Percentiles rank a stretch among this genome's conserved stretches.
phyloP scores from a whole-genome alignment of 2,888 invertebrate genomes.

The Atethmia centrago region DNA sequence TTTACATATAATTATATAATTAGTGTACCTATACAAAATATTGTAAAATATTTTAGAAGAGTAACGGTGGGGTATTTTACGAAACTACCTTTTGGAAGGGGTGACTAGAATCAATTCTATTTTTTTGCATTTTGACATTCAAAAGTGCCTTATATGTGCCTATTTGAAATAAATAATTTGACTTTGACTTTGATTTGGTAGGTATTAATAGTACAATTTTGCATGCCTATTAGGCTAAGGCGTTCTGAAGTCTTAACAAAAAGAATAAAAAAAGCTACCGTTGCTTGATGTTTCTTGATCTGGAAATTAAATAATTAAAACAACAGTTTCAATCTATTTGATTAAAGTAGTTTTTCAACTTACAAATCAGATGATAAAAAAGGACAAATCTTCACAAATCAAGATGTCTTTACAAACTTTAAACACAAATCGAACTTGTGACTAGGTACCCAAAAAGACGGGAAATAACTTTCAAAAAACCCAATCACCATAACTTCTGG shows the following conservation, averaged over 20 bases:
- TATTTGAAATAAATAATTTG: no score
- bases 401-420: slow-evolving; percentile 21
- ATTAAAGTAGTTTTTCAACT: no score
- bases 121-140: no score
- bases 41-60: no score
- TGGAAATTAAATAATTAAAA: neutral
- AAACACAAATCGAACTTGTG: slow-evolving; percentile 17
- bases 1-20: no score
- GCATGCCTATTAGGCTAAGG: neutral
- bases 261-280: neutral
- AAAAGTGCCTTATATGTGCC: no score
- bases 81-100: no score
- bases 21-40: no score
- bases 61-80: no score
- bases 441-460: slow-evolving; percentile 14
- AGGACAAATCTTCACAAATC: slow-evolving; percentile 1
- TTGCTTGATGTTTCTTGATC: neutral
- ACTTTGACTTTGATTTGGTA: neutral
- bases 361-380: neutral
- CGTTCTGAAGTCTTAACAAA: neutral
- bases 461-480: slow-evolving; percentile 36
- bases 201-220: neutral
- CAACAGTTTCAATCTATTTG: neutral
- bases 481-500: slow-evolving; percentile 63
- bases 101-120: no score